Percentiles rank a stretch among this genome's conserved stretches.
Evolutionary conservation across 2,888 invertebrate genomes (phyloP).

Genomic region (Eristalis tenax): DNA sequence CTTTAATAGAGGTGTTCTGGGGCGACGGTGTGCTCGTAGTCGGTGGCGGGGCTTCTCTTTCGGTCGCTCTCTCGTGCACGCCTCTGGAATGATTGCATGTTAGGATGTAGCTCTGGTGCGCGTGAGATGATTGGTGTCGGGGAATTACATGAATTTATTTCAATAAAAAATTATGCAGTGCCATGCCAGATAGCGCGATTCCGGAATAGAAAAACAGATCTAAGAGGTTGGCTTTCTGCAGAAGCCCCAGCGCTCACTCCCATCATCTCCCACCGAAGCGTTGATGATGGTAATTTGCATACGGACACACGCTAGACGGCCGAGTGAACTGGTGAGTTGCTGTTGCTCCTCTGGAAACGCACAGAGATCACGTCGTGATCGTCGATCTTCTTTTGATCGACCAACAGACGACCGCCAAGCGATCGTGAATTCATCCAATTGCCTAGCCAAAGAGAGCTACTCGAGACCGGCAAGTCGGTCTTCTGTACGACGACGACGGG

Average conservation of each 20-base stretch:
- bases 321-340: constrained; percentile 39
- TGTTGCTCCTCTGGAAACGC: constrained; percentile 28
- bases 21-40: constrained; percentile 6
- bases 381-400: constrained; percentile 48
- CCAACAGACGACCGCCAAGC: neutral
- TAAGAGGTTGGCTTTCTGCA: constrained; percentile 46
- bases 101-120: constrained; percentile 52
- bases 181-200: constrained; percentile 34
- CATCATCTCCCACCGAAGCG: constrained; percentile 38
- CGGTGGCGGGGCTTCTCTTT: constrained; percentile 8
- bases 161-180: constrained; percentile 70
- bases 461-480: constrained; percentile 4
- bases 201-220: constrained; percentile 45
- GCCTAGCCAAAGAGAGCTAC: constrained; percentile 13
- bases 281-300: constrained; percentile 71
- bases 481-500: constrained; percentile 36
- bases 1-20: constrained; percentile 65
- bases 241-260: constrained; percentile 37
- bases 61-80: neutral
- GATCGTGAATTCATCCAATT: constrained; percentile 70
- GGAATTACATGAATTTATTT: constrained; percentile 72
- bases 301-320: constrained; percentile 59
- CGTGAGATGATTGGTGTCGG: constrained; percentile 67
- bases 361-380: constrained; percentile 54
- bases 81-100: constrained; percentile 63